Conservation (phyloP, 1,140 invertebrate species). For the Sitophilus oryzae region DNA sequence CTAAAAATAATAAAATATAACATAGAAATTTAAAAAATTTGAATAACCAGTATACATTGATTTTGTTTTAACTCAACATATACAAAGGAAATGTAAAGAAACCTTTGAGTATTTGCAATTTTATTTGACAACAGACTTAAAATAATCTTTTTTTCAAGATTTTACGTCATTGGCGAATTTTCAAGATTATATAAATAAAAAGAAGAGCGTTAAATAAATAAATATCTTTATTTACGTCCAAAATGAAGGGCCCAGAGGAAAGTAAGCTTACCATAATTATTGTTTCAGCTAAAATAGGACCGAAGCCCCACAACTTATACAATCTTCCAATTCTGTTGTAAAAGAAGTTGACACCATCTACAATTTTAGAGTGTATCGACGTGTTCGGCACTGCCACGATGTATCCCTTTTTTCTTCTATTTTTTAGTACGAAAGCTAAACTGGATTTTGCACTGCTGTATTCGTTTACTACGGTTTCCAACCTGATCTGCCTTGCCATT, state of each 20-base stretch:
- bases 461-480: slow-evolving; percentile 31
- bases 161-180: too few species aligned
- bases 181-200: too few species aligned
- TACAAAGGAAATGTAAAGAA: too few species aligned
- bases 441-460: slow-evolving; percentile 20
- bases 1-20: slow-evolving; percentile 14
- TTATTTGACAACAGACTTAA: too few species aligned
- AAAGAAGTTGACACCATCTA: slow-evolving; percentile 52
- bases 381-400: slow-evolving; percentile 39
- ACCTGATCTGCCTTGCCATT: slow-evolving; percentile 34
- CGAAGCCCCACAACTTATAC: slow-evolving; percentile 50
- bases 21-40: slow-evolving; percentile 2
- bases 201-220: too few species aligned
- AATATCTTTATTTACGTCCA: too few species aligned
- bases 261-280: slow-evolving; percentile 55
- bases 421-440: slow-evolving; percentile 42
- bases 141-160: too few species aligned
- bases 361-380: slow-evolving; percentile 39
- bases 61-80: too few species aligned
- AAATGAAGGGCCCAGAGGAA: too few species aligned
- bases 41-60: too few species aligned
- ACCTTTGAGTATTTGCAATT: too few species aligned
- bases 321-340: slow-evolving; percentile 46
- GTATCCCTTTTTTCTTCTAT: slow-evolving; percentile 40
- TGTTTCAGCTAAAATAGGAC: slow-evolving; percentile 53